Base-by-base conservation (phyloP, 2,797 vertebrate species). In the Hyperoplus lanceolatus region DNA sequence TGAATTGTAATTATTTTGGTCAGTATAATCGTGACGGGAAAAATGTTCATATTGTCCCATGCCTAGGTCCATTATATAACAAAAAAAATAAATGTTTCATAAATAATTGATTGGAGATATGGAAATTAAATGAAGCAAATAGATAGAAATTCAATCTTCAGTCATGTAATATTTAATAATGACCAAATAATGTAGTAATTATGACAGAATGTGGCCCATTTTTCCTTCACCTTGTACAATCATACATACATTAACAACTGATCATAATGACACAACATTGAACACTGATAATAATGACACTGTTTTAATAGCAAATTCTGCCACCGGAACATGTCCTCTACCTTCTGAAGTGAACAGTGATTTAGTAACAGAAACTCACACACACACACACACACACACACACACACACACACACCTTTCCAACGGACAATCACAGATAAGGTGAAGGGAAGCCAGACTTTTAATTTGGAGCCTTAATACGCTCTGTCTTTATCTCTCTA, bases 401-500 rank as follows among this genome's bases (percentile, higher is more conserved):
- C 29, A 29, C 29, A 29, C 29, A 29, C 29, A 29, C 29, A 29
- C 3, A 29, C 29, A 29, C 9, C 43, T 16, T 54, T 36, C 8
- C 59, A 64, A 72, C 70, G 60, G n/a, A 63, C 70, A 66, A 45
- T 84, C 42, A 58, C 79, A 81, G 85, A 78, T 86, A 86, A 79
- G 58, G 45, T 45, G 55, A 56, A 61, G 54, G 55, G 36, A 72
- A 60, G 48, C 46, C 51, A 51, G 67, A 50, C 70, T 18, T 81
- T 70, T 72, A 66, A 79, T 87, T 81, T 69, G 13, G 54, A 48
- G 59, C 71, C 48, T 67, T 55, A 63, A 63, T 65, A 3, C 43
- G 10, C 15, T 64, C 62, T 8, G 10, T 70, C 55, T 66, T 63
- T 65, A 58, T 87, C 78, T 63, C 42, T 62, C 18, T 68, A n/a